Percentiles rank a stretch among this genome's conserved stretches.
phyloP scores from a whole-genome alignment of 2,113 vertebrate genomes.

The Meriones unguiculatus region DNA sequence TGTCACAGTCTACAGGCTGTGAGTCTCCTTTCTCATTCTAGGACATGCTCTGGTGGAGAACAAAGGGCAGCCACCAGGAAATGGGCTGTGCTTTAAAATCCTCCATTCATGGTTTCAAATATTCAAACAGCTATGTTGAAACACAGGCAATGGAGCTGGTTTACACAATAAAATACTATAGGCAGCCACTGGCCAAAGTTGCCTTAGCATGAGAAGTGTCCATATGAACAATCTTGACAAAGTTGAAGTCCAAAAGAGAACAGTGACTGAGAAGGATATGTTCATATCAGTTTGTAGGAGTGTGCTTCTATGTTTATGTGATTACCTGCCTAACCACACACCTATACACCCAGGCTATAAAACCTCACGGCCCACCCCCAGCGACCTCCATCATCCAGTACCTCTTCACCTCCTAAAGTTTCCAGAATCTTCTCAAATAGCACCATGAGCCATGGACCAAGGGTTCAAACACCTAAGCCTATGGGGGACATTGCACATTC shows the following conservation, averaged over 20 bases:
- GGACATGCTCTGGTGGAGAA: neutral
- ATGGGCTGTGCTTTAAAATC: neutral
- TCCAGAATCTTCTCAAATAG: neutral
- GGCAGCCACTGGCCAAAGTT: neutral
- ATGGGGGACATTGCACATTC: no score
- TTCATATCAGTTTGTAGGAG: neutral
- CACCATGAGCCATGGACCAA: neutral
- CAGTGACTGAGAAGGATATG: neutral
- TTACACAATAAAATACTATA: neutral
- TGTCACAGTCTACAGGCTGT: neutral
- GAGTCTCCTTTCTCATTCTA: neutral
- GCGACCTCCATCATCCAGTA: neutral
- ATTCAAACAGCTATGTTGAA: neutral
- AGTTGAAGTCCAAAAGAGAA: conserved; percentile 20
- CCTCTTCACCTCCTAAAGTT: neutral
- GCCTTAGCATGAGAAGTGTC: neutral
- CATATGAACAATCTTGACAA: neutral
- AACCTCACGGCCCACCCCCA: neutral
- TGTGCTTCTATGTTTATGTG: neutral
- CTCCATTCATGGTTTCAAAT: neutral
- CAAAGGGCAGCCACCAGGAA: neutral
- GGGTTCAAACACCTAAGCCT: neutral
- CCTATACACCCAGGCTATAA: neutral
- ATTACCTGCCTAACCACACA: neutral
- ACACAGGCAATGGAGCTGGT: neutral